Percentiles rank a stretch among this genome's conserved stretches.
Conservation (phyloP, 1,140 invertebrate species). For the Lepidostoma basale region DNA sequence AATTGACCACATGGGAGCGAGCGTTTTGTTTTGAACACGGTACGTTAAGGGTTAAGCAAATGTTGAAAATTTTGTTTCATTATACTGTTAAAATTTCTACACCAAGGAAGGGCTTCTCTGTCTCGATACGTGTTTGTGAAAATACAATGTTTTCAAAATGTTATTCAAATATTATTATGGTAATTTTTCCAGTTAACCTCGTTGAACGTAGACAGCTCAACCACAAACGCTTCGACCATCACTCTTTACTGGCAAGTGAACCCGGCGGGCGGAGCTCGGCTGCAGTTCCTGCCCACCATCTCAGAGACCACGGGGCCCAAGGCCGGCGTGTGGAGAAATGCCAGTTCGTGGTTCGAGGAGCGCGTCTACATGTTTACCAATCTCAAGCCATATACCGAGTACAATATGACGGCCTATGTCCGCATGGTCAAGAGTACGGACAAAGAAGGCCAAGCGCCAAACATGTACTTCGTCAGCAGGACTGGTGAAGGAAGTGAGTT, state of each 20-base stretch:
- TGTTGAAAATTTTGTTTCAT: no score
- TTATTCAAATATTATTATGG: no score
- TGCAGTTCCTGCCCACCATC: constrained; percentile 70
- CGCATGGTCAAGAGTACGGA: constrained; percentile 58
- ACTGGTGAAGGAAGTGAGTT: constrained; percentile 69
- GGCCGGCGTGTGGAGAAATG: constrained; percentile 62
- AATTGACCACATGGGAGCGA: no score
- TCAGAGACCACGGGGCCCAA: constrained; percentile 47
- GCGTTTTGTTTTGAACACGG: no score
- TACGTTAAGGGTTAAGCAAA: no score
- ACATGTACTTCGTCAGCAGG: constrained; percentile 63
- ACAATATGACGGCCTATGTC: constrained; percentile 81
- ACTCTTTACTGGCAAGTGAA: constrained; percentile 29
- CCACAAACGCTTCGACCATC: constrained; percentile 19
- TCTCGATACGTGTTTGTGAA: no score
- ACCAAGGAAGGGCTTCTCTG: no score
- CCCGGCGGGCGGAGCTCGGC: constrained; percentile 9
- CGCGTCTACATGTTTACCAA: constrained; percentile 64
- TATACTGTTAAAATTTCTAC: no score
- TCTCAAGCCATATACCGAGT: constrained; percentile 72
- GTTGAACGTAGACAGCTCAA: constrained; percentile 6
- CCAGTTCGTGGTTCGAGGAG: constrained; percentile 61
- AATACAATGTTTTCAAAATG: no score
- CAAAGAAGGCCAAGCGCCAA: constrained; percentile 63
- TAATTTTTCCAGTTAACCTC: constrained; percentile 28